Conservation (phyloP, 1,140 invertebrate genomes). For the Alviniconcha marisindica region DNA sequence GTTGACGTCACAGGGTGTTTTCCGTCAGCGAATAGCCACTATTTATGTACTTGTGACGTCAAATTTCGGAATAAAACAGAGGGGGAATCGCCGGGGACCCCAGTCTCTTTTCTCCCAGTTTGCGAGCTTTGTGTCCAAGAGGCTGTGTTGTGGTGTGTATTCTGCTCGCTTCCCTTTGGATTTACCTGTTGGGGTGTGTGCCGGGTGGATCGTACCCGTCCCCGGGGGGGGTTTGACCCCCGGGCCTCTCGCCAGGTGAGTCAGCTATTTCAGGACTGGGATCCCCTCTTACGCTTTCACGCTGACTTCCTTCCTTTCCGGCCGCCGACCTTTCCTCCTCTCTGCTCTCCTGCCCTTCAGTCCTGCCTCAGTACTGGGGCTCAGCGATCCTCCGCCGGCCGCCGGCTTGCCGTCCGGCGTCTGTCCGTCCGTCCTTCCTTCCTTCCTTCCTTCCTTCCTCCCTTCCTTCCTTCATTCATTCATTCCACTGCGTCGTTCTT, state of each 20-base stretch:
- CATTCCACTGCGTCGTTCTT: too few species aligned
- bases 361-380: too few species aligned
- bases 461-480: too few species aligned
- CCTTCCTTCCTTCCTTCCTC: too few species aligned
- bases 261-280: slow-evolving; percentile 1
- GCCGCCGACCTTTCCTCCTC: too few species aligned
- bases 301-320: too few species aligned
- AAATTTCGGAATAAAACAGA: slow-evolving; percentile 31
- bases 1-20: slow-evolving; percentile 36
- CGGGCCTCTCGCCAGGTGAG: background rate
- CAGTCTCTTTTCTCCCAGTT: slow-evolving; percentile 24
- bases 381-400: too few species aligned
- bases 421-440: too few species aligned
- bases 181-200: background rate
- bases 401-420: too few species aligned
- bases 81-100: slow-evolving; percentile 22
- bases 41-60: slow-evolving; percentile 37
- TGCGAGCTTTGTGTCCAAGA: slow-evolving; percentile 2
- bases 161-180: background rate
- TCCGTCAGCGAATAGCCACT: slow-evolving; percentile 36
- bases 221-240: background rate
- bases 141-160: slow-evolving; percentile 1
- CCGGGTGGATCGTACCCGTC: background rate
- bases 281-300: background rate
- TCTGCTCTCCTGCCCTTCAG: too few species aligned